Conservation (phyloP, 1,140 invertebrate genomes). For the Dolichoris vasculosae region DNA sequence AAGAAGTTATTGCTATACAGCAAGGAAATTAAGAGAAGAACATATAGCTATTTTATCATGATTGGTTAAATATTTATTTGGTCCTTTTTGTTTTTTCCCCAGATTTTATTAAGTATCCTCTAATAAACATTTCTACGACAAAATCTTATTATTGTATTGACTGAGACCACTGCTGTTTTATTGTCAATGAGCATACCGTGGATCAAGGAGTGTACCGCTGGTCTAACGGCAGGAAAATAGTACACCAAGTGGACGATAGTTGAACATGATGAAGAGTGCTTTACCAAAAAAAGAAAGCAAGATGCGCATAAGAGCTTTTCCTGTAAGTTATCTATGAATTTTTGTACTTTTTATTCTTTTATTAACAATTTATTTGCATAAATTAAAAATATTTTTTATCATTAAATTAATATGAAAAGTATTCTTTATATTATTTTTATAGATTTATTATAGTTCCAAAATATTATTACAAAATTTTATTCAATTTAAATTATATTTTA, state of each 20-base stretch:
- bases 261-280: conserved; percentile 82
- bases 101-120: neutral
- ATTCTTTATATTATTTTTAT: neutral
- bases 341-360: conserved; percentile 12
- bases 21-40: conserved; percentile 25
- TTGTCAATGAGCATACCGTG: conserved; percentile 44
- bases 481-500: neutral
- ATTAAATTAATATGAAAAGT: neutral
- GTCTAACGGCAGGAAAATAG: conserved; percentile 43
- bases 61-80: neutral
- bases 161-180: neutral
- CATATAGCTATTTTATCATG: neutral
- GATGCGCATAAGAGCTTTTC: conserved; percentile 97
- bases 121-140: conserved; percentile 18
- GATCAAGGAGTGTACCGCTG: conserved; percentile 25
- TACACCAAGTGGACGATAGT: conserved; percentile 4
- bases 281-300: conserved; percentile 93
- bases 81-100: conserved; percentile 23
- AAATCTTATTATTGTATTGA: neutral
- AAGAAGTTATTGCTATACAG: neutral
- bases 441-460: too few species aligned
- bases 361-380: neutral
- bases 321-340: conserved; percentile 89
- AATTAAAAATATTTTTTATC: neutral
- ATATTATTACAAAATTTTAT: neutral